A percentile compares a stretch with the other conserved stretches of the same genome.
These are phyloP conservation scores for Microcebus griseorufus DNA, from an alignment of 2,113 vertebrate species.

Conservation along the genomic window DNA sequence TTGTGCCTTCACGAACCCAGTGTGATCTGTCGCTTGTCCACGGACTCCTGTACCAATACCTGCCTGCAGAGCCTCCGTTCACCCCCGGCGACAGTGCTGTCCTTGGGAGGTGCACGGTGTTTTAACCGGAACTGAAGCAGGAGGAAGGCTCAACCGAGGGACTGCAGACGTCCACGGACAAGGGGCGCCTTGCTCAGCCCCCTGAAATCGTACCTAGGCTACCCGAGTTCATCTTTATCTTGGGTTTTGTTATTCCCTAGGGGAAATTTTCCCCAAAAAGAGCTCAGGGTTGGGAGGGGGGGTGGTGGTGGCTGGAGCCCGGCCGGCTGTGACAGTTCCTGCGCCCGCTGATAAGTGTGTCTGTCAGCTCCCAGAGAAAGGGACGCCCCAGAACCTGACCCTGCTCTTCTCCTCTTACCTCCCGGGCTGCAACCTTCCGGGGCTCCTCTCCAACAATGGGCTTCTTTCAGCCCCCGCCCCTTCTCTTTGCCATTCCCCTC, in stretches of 20 bases:
- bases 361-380: slow-evolving; percentile 69
- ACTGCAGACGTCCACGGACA: not conserved
- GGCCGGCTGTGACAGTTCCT: slow-evolving; percentile 43
- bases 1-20: not conserved
- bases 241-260: not conserved
- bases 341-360: slow-evolving; percentile 56
- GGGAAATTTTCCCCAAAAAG: not conserved
- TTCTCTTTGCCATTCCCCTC: not conserved
- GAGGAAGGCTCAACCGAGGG: not conserved
- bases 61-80: not conserved
- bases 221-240: not conserved
- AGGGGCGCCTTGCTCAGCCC: not conserved
- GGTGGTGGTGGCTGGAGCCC: not conserved
- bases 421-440: not conserved
- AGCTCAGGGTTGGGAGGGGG: not conserved
- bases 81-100: not conserved
- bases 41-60: not conserved
- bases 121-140: not conserved
- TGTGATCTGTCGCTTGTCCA: not conserved
- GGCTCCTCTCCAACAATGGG: slow-evolving; percentile 55
- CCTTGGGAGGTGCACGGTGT: not conserved
- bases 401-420: slow-evolving; percentile 67
- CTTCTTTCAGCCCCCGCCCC: slow-evolving; percentile 60
- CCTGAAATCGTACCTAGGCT: not conserved
- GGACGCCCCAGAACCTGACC: not conserved